Evolutionary conservation across 1,140 invertebrate genomes (phyloP).

Genomic region (Cyclargus thomasi): DNA sequence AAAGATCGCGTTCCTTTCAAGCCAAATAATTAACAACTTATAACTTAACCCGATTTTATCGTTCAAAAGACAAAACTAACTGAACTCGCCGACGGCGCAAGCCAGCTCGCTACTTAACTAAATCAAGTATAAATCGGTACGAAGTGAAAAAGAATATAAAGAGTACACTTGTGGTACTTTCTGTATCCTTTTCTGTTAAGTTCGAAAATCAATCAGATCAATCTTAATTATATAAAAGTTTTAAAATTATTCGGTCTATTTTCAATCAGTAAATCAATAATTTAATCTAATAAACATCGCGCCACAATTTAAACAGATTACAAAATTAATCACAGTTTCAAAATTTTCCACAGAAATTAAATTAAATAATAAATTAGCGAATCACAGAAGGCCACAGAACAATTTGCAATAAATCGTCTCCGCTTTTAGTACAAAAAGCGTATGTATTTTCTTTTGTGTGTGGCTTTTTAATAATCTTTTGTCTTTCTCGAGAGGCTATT

Average conservation of each 20-base stretch:
- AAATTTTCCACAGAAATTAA: background rate
- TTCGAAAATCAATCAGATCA: background rate
- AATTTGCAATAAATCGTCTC: background rate
- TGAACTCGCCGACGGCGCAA: no score
- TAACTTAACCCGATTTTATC: no score
- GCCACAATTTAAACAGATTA: background rate
- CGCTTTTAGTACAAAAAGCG: background rate
- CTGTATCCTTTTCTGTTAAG: background rate
- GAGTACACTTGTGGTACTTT: no score
- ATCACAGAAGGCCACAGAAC: background rate
- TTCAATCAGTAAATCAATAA: background rate
- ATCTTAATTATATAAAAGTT: background rate
- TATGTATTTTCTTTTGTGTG: constrained; percentile 1
- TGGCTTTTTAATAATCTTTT: constrained; percentile 8
- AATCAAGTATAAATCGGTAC: no score
- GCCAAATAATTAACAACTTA: no score
- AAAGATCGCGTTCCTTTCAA: no score
- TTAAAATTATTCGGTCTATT: background rate
- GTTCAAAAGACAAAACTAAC: no score
- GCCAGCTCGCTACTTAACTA: no score
- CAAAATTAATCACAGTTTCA: background rate
- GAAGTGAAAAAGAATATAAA: no score
- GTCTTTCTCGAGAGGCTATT: constrained; percentile 5
- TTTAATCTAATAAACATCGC: background rate
- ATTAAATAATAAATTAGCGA: constrained; percentile 4